These are phyloP conservation scores for Dendrolimus punctatus DNA, from an alignment of 1,140 invertebrate genomes.

Conservation along the genomic window DNA sequence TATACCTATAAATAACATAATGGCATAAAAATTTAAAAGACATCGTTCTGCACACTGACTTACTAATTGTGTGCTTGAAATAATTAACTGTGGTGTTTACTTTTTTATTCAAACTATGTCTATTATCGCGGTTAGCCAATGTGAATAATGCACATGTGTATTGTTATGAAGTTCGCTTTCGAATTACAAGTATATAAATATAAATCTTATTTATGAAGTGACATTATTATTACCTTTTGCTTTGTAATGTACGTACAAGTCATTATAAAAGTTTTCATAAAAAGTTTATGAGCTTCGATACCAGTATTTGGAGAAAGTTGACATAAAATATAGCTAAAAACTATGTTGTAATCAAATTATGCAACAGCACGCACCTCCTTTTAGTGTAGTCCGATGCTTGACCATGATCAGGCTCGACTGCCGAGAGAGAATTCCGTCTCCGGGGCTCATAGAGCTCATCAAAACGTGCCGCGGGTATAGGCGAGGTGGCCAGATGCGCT, in stretches of 20 bases:
- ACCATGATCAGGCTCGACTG: constrained; percentile 74
- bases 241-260: no score
- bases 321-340: no score
- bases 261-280: no score
- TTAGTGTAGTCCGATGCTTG: constrained; percentile 77
- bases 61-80: no score
- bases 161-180: constrained; percentile 24
- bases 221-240: no score
- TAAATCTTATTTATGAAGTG: neutral
- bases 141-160: constrained; percentile 13
- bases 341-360: no score
- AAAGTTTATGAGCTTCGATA: no score
- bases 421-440: constrained; percentile 73
- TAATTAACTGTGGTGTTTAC: no score
- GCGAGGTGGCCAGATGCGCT: constrained; percentile 88
- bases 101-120: no score
- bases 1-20: constrained; percentile 44
- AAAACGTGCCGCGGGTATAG: constrained; percentile 82
- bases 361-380: constrained; percentile 58
- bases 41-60: no score
- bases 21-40: no score
- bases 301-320: no score
- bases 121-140: neutral
- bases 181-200: constrained; percentile 7
- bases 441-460: constrained; percentile 70